Conservation (phyloP, 1,140 invertebrate genomes). For the Magallana angulata region DNA sequence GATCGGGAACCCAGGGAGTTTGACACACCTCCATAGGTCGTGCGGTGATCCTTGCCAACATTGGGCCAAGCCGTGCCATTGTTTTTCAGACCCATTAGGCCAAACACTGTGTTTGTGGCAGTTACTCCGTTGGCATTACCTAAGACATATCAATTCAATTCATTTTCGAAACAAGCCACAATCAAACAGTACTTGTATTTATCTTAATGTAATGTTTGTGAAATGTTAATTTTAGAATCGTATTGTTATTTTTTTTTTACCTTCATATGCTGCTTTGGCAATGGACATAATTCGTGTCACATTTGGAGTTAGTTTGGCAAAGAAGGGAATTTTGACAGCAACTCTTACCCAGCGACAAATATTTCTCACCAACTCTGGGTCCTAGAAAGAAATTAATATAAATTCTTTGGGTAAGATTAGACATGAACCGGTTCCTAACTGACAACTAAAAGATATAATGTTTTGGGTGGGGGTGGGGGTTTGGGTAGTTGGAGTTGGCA, state of each 20-base stretch:
- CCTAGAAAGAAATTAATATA: slow-evolving; percentile 79
- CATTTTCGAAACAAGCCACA: too few species aligned
- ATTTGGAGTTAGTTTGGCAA: slow-evolving; percentile 98
- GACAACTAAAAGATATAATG: too few species aligned
- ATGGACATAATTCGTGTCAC: slow-evolving; percentile 95
- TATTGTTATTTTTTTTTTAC: slow-evolving; percentile 75
- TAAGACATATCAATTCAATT: slow-evolving; percentile 67
- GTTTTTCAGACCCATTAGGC: slow-evolving; percentile 91
- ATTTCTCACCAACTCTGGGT: slow-evolving; percentile 90
- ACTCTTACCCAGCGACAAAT: slow-evolving; percentile 94
- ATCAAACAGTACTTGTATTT: too few species aligned
- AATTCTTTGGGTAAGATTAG: too few species aligned
- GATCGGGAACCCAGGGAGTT: slow-evolving; percentile 93
- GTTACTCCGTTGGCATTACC: slow-evolving; percentile 96
- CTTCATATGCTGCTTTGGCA: slow-evolving; percentile 93
- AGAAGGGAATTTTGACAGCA: slow-evolving; percentile 96
- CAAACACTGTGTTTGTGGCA: slow-evolving; percentile 97
- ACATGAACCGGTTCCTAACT: too few species aligned
- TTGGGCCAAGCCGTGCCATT: slow-evolving; percentile 94
- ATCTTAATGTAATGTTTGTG: too few species aligned
- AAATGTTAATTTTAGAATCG: too few species aligned
- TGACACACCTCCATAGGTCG: slow-evolving; percentile 98
- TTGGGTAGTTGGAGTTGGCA: too few species aligned
- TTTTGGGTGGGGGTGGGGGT: too few species aligned
- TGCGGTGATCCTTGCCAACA: slow-evolving; percentile 89